Evolutionary conservation across 2,113 vertebrate genomes (phyloP).

Genomic region (Pundamilia nyererei): DNA sequence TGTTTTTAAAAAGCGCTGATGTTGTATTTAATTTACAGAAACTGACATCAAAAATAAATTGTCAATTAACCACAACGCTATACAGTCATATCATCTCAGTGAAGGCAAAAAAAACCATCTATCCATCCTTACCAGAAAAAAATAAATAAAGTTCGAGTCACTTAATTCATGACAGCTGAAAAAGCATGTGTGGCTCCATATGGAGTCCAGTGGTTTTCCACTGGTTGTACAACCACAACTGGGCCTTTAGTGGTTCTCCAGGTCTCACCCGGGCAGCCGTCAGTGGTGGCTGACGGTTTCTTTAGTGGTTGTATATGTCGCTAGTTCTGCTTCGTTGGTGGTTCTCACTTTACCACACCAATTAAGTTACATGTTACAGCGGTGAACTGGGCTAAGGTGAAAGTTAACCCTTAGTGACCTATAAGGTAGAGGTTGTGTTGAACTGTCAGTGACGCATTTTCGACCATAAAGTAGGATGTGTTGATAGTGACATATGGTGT

Average conservation of each 20-base stretch:
- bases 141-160: neutral
- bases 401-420: constrained; percentile 23
- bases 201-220: constrained; percentile 31
- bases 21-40: neutral
- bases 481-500: neutral
- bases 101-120: neutral
- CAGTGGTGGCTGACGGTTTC: neutral
- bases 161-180: neutral
- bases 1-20: neutral
- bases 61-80: neutral
- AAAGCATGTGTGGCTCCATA: constrained; percentile 9
- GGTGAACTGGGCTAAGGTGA: constrained; percentile 9
- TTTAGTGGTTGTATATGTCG: constrained; percentile 16
- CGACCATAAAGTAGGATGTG: neutral
- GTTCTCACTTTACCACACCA: constrained; percentile 52
- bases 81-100: neutral
- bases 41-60: neutral
- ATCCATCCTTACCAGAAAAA: neutral
- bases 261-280: neutral
- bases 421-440: neutral
- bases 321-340: constrained; percentile 41
- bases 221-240: constrained; percentile 45
- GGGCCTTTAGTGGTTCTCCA: constrained; percentile 31
- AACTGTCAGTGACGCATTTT: neutral
- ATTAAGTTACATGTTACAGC: constrained; percentile 27